phyloP scores from a whole-genome alignment of 2,888 invertebrate species.

The Venusia cambrica region DNA sequence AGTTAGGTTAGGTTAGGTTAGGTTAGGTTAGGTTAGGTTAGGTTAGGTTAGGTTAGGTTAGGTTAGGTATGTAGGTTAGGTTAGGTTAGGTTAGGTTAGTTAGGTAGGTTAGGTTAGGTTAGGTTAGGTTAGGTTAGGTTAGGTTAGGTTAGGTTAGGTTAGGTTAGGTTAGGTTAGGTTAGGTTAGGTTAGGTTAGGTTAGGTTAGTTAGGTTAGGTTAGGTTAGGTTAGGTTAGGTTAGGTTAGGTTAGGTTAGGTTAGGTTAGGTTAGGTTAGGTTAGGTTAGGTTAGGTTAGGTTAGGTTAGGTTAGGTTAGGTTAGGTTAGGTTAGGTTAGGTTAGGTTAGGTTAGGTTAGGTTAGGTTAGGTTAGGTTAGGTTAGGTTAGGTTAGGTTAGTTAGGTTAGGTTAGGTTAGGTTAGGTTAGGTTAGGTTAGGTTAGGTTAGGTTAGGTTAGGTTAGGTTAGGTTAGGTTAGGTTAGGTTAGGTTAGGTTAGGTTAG shows the following conservation, averaged over 20 bases:
- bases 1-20: constrained; percentile 23
- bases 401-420: constrained; percentile 9
- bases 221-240: constrained; percentile 24
- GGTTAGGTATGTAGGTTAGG: constrained; percentile 20
- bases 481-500: constrained; percentile 23
- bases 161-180: constrained; percentile 23
- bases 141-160: constrained; percentile 21
- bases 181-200: constrained; percentile 29
- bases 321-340: constrained; percentile 26
- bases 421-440: too few relatives aligned
- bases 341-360: constrained; percentile 26
- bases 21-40: constrained; percentile 24
- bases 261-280: constrained; percentile 32
- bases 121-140: constrained; percentile 23
- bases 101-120: constrained; percentile 23
- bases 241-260: constrained; percentile 28
- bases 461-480: constrained; percentile 17
- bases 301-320: constrained; percentile 31
- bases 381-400: constrained; percentile 24
- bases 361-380: constrained; percentile 27
- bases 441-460: constrained; percentile 23
- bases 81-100: constrained; percentile 29
- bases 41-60: constrained; percentile 20
- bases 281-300: constrained; percentile 32
- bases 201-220: constrained; percentile 28